Base-by-base conservation (phyloP, 2,888 invertebrate species). In the Cataglyphis altisquamis region DNA sequence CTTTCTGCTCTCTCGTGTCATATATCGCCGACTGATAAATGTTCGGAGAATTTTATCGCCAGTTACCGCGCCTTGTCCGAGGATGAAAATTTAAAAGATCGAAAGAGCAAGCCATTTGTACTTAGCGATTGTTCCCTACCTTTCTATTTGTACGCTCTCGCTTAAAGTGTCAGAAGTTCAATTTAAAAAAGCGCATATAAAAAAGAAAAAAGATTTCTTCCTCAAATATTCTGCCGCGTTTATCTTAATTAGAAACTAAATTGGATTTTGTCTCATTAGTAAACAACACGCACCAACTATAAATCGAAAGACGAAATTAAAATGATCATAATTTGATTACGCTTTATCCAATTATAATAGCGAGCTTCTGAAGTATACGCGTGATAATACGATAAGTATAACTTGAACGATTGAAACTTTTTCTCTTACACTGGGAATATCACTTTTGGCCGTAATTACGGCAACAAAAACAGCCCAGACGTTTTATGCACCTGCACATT, bases 11-110 rank as follows among this genome's bases (percentile, higher is more conserved):
- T 57, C 72, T 41, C 67, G n/a, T 45, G n/a, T 70, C 60, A 60
- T 83, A 52, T 52, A 83, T 83, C 68, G 77, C 52, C 62, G 39
- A 45, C 82, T 83, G 66, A 83, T 83, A 83, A 83, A 83, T 83
- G 82, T 52, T 52, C 66, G 57, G 82, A 39, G 77, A 77, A 83
- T 68, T 83, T 77, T 83, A 83, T 83, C 82, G 62, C 75, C 45
- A 39, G 64, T 82, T 75, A 75, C 75, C 75, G 73, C 82, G 64
- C 66, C 68, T 66, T 55, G 78, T 72, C 63, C 72, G 64, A 21
- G 63, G 10, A 66, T 80, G 83, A 80, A 83, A 80, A 80, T 83
- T 83, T 64, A 80, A 80, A 80, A 39, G 80, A 39, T 62, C 32
- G 63, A 66, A 73, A 63, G 77, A 64, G 63, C 72, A 41, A 32